Base-by-base conservation (phyloP, 2,113 vertebrate species). In the Lycaon pictus region DNA sequence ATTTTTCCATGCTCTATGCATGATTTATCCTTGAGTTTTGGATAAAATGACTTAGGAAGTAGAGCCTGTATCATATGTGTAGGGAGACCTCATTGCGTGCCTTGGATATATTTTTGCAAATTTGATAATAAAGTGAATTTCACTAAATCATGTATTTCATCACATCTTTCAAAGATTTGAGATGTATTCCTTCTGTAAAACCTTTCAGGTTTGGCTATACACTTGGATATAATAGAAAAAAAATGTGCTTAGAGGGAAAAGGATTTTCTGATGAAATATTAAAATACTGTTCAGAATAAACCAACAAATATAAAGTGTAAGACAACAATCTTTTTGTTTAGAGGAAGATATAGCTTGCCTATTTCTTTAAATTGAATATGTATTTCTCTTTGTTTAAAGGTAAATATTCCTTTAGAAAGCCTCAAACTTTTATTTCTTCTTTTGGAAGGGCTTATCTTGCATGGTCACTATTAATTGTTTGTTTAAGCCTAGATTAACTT, bases 391-490 rank as follows among this genome's bases (percentile, higher is more conserved):
- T 93, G 81, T 81, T 32, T 62, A 23, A 22, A 96, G 74, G 91
- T 95, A 97, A 97, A 94, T 92, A 94, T 71, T 90, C 69, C 35
- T 89, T 93, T 97, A 51, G 76, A 93, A 97, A 92, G 88, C 43
- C 92, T 93, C 20, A 43, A 55, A 67, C 19, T 93, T 96, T 86
- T 11, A 67, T 94, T 96, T 91, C 43, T 79, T 84, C 79, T 95
- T 94, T 95, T 88, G 48, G 48, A 91, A 92, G 69, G 12, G 25
- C 93, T 97, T 96, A 95, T 90, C 93, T 97, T 97, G 65, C 16
- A 48, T 72, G 69, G 97, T 94, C 48, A 92, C 76, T 90, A 95
- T 96, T 97, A 97, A 95, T 94, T 98, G 97, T 97, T 98, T 97
- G 89, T 92, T 97, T 97, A 97, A 95, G 63, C 55, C 53, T 81